Percentiles rank a stretch among this genome's conserved stretches.
Evolutionary conservation across 2,113 vertebrate genomes (phyloP).

Genomic region (Eudorcas thomsonii): DNA sequence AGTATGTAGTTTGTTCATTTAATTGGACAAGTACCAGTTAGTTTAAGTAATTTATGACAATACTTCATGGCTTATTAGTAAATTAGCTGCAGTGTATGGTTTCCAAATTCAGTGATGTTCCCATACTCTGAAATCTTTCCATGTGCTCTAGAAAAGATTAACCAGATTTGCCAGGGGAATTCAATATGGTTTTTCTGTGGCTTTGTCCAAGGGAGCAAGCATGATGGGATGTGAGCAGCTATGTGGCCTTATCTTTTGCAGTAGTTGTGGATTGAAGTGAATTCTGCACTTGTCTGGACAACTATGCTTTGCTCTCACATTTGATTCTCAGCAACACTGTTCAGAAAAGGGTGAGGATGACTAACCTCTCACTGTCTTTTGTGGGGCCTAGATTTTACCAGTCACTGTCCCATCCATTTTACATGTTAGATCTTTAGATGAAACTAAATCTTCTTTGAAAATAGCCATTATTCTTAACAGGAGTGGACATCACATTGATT

Average conservation of each 20-base stretch:
- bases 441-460: slow-evolving; percentile 24
- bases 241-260: background rate
- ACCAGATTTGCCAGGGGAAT: background rate
- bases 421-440: background rate
- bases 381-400: background rate
- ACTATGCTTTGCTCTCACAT: background rate
- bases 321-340: background rate
- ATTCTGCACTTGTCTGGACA: background rate
- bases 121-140: background rate
- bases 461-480: background rate
- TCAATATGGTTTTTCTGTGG: background rate
- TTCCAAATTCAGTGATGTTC: slow-evolving; percentile 31
- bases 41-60: slow-evolving; percentile 73
- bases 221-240: background rate
- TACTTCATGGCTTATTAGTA: slow-evolving; percentile 70
- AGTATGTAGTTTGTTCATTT: slow-evolving; percentile 71
- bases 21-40: slow-evolving; percentile 76
- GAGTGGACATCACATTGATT: background rate
- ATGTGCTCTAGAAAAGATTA: background rate
- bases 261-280: background rate
- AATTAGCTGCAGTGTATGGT: slow-evolving; percentile 58
- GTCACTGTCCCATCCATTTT: background rate
- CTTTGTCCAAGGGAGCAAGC: background rate
- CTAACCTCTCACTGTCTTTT: background rate
- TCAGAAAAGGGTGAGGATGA: background rate